Evolutionary conservation across 2,797 vertebrate species (phyloP), one percentile per base, ranked within the genome.

Genomic region (Takifugu ocellatus): DNA sequence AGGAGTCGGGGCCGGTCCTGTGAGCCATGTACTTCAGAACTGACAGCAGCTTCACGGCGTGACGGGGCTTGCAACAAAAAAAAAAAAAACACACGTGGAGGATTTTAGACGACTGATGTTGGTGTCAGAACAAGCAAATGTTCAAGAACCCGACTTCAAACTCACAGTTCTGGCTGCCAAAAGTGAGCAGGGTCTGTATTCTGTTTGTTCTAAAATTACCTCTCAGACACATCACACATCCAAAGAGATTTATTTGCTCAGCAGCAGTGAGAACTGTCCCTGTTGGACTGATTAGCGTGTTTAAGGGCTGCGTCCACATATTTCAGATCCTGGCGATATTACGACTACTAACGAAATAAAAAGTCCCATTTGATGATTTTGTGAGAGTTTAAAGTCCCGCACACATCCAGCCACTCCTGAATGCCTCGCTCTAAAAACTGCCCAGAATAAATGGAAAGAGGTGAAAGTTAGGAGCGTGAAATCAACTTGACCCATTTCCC

Each of bases 1-100:
- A 98, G 61, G 97, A 93, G 89, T 98, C 95, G 1, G 97, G 96
- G 66, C 96, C 96, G 2, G 93, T 93, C 78, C 94, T 94, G 80
- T 98, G 95, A 77, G 96, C 95, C 93, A 98, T 95, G 77, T 94
- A 93, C 87, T 94, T 98, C 78, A 99, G 89, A 66, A 99, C 94
- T 2, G 96, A 96, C 79, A 99, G 24, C 60, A 99, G 88, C 83
- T 98, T 99, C 60, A 95, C 96, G 49, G 97, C 97, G 59, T 98
- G 96, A 44, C 89, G 93, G 52, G 97, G 97, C 97, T 99, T 76
- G n/a, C 60, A 29, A 25, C 1, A 39, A n/a, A 65, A 57, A 14
- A 62, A 26, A 57, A 14, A 63, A 26, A 73, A 2, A 60, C 8
- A 46, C n/a, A 46, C 12, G 24, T 0, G 12, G 8, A 73, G 39